Evolutionary conservation across 37 sponge, comb jelly and placozoan species (phyloP).

Genomic region (Halisarca cf. caerulea): DNA sequence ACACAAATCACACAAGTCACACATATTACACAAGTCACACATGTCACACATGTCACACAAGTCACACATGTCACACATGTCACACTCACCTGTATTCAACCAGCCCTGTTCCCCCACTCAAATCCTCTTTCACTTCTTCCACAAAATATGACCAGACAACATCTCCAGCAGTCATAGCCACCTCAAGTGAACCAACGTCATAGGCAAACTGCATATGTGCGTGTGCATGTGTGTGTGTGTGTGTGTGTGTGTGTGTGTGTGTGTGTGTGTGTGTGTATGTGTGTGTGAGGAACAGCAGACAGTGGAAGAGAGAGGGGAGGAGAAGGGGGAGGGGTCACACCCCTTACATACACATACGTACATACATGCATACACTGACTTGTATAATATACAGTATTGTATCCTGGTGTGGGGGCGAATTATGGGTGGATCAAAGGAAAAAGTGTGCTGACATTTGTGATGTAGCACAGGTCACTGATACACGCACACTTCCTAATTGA

Average conservation of each 20-base stretch:
- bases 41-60: too few relatives aligned
- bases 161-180: conserved; percentile 52
- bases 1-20: not conserved
- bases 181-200: conserved; percentile 37
- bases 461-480: too few relatives aligned
- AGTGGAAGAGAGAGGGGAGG: not conserved
- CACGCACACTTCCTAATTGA: too few relatives aligned
- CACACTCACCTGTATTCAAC: not conserved
- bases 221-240: too few relatives aligned
- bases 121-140: not conserved
- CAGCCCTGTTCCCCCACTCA: not conserved
- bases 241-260: too few relatives aligned
- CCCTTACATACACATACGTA: not conserved
- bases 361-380: not conserved
- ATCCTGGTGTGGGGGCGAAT: too few relatives aligned
- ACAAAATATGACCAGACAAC: conserved; percentile 79
- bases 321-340: not conserved
- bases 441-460: too few relatives aligned
- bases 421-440: too few relatives aligned
- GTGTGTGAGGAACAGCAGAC: not conserved
- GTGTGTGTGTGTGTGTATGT: too few relatives aligned
- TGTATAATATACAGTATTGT: not conserved
- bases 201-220: conserved; percentile 58
- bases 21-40: too few relatives aligned
- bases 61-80: too few relatives aligned